A percentile compares a stretch with the other conserved stretches of the same genome.
Evolutionary conservation across 1,140 invertebrate genomes (phyloP).

Genomic region (Drosophila dunni): DNA sequence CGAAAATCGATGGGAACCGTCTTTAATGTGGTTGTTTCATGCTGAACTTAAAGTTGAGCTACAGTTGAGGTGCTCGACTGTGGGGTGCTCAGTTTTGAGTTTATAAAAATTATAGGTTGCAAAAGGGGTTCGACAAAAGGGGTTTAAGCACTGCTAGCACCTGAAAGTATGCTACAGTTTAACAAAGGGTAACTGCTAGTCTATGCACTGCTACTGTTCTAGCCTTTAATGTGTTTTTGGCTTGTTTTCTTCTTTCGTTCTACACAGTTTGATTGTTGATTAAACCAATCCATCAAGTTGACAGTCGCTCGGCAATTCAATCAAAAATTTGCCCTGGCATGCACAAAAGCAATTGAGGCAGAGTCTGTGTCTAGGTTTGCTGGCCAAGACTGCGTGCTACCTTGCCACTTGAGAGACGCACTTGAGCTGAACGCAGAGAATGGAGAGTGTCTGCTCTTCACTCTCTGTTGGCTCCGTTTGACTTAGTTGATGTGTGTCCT

Average conservation of each 20-base stretch:
- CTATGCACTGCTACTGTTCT: too few species aligned
- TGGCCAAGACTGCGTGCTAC: constrained; percentile 23
- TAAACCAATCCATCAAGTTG: constrained; percentile 70
- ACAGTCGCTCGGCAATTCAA: constrained; percentile 64
- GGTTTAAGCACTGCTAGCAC: too few species aligned
- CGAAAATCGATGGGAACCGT: neutral
- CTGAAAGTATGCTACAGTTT: too few species aligned
- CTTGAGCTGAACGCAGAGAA: neutral
- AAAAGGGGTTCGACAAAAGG: too few species aligned
- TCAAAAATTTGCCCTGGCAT: constrained; percentile 73
- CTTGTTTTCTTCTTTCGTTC: constrained; percentile 6
- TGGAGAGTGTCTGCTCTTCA: neutral
- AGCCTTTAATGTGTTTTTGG: constrained; percentile 10
- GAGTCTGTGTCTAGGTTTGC: constrained; percentile 3
- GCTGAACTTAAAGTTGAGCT: too few species aligned
- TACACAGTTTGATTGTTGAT: constrained; percentile 69
- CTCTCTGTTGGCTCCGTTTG: constrained; percentile 18
- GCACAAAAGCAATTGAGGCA: constrained; percentile 72
- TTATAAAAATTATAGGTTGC: too few species aligned
- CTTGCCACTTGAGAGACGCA: constrained; percentile 37
- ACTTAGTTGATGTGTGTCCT: constrained; percentile 31
- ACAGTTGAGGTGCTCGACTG: too few species aligned
- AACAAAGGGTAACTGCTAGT: too few species aligned
- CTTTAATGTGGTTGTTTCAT: too few species aligned
- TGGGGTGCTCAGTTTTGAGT: too few species aligned